Evolutionary conservation across 1,140 invertebrate genomes (phyloP), one percentile per base, ranked within the genome.

Genomic region (Nephila pilipes): DNA sequence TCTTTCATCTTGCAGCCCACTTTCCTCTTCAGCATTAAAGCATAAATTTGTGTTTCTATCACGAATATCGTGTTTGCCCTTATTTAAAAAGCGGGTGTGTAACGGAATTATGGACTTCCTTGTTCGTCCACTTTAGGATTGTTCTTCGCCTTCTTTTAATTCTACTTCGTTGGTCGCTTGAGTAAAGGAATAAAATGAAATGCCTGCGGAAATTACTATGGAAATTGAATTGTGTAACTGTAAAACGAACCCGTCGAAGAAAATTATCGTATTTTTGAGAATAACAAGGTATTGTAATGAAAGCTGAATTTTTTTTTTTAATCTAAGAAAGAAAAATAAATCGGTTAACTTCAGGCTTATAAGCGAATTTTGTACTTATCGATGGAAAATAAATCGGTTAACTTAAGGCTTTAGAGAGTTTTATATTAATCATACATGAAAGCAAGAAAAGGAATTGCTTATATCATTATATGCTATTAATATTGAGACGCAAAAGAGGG

Each of bases 41-140:
- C 36, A 87, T 60, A 83, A 83, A 54, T 58, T 63, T 54, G 55
- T 60, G 32, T 87, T 55, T 87, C 85, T 32, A 87, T 87, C 85
- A 87, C 85, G 85, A 63, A 29, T 60, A 54, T 87, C 85, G 85
- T 87, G 85, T 60, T 29, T 87, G 85, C 58, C 85, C 85, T 87
- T 63, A 87, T 87, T 87, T 32, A 75, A 75, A 32, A 36, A 60
- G 22, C 80, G 46, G 85, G 55, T 29, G 85, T 58, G 85, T 87
- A 63, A 87, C 57, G 85, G 85, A 54, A 60, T 63, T 32, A 32
- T 12, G 16, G 69, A 75, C 69, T 75, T 75, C 69, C 69, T 75
- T 16, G 69, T 75, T 75, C 69, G 12, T 36, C 69, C 29, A 36
- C 69, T 75, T 75, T 12, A 14, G 69, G 3, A 20, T 16, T 16